These are phyloP conservation scores for Platynereis dumerilii DNA, from an alignment of 2,888 invertebrate species.

Conservation along the genomic window DNA sequence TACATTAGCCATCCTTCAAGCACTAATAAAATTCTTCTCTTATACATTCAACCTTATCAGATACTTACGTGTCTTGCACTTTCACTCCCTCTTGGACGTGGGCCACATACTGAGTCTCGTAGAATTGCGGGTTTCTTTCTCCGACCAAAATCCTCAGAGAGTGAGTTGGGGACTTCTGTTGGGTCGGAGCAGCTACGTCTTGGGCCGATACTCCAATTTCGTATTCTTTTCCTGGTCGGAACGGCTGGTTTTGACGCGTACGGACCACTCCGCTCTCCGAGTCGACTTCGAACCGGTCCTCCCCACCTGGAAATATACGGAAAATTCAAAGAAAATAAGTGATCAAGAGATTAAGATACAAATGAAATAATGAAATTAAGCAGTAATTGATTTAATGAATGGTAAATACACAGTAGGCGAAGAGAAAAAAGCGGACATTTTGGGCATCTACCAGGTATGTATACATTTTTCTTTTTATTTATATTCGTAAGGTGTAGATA, in stretches of 20 bases:
- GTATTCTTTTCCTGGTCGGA: conserved; percentile 83
- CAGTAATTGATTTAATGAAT: too few species aligned
- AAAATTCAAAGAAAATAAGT: too few species aligned
- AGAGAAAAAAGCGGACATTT: too few species aligned
- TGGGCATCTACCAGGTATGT: too few species aligned
- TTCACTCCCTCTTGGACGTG: conserved; percentile 85
- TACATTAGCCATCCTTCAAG: too few species aligned
- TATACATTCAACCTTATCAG: too few species aligned
- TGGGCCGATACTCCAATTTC: conserved; percentile 95
- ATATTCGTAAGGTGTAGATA: too few species aligned
- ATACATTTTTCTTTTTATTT: too few species aligned
- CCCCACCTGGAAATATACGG: conserved; percentile 50
- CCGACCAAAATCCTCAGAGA: conserved; percentile 84
- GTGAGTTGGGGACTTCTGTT: conserved; percentile 48
- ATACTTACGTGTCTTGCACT: conserved; percentile 33
- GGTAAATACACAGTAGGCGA: too few species aligned
- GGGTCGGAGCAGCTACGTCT: conserved; percentile 61
- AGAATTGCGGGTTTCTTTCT: conserved; percentile 96
- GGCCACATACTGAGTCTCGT: conserved; percentile 91
- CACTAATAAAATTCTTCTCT: too few species aligned
- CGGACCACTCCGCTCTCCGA: conserved; percentile 67
- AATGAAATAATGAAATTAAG: too few species aligned
- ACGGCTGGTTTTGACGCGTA: conserved; percentile 37
- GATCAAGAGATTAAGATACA: too few species aligned
- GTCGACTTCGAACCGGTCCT: conserved; percentile 88